These are phyloP conservation scores for Tribolium castaneum DNA, from an alignment of 1,140 invertebrate species.

Conservation along the genomic window DNA sequence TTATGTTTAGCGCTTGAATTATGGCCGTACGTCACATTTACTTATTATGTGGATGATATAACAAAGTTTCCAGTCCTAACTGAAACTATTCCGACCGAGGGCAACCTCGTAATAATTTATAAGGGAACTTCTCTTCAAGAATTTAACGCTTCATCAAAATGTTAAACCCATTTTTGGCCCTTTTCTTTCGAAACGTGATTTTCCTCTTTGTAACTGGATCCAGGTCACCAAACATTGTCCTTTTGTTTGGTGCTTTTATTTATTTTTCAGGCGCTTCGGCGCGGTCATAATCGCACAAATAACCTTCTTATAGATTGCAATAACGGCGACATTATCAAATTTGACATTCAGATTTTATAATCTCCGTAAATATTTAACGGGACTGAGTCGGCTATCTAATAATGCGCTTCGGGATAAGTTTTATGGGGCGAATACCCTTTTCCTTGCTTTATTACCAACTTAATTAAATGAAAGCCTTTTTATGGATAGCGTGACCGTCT, in stretches of 20 bases:
- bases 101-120: conserved; percentile 8
- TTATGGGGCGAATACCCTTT: conserved; percentile 31
- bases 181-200: background rate
- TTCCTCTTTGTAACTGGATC: background rate
- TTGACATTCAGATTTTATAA: conserved; percentile 34
- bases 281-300: conserved; percentile 7
- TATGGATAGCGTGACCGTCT: conserved; percentile 29
- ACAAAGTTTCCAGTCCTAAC: background rate
- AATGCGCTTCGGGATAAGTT: background rate
- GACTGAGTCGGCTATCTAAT: background rate
- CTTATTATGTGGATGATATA: conserved; percentile 20
- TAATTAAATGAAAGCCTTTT: conserved; percentile 33
- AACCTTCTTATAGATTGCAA: background rate
- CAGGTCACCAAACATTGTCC: conserved; percentile 17
- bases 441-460: conserved; percentile 1
- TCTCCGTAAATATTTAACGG: conserved; percentile 29
- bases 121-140: background rate
- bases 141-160: conserved; percentile 13
- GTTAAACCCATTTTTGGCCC: background rate
- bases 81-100: conserved; percentile 10
- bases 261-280: background rate
- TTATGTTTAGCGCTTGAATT: conserved; percentile 5
- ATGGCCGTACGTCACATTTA: conserved; percentile 14
- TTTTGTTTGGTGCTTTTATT: conserved; percentile 16
- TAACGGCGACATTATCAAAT: conserved; percentile 26